Evolutionary conservation across 2,113 vertebrate genomes (phyloP).

Genomic region (Corythornis vintsioides): DNA sequence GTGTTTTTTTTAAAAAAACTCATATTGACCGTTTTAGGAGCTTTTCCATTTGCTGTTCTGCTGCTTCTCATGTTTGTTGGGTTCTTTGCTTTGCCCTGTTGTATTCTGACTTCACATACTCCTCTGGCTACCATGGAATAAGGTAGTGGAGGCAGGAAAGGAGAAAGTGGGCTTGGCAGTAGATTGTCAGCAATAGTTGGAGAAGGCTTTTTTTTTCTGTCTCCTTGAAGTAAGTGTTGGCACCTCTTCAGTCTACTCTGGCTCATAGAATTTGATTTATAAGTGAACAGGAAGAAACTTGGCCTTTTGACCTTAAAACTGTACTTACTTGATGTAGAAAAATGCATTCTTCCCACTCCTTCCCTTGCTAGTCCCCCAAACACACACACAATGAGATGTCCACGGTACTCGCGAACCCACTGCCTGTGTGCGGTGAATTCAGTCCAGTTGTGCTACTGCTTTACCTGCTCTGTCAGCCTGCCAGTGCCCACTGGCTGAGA

Average conservation of each 20-base stretch:
- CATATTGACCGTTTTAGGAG: not conserved
- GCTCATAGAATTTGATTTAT: not conserved
- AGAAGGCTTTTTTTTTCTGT: not conserved
- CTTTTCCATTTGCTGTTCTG: conserved; percentile 3
- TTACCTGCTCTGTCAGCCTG: conserved; percentile 26
- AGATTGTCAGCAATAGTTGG: not conserved
- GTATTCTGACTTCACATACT: not conserved
- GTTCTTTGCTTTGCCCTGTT: not conserved
- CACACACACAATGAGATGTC: not conserved
- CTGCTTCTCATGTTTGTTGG: not conserved
- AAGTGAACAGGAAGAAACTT: not conserved
- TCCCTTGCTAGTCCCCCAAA: conserved; percentile 1
- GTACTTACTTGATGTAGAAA: not conserved
- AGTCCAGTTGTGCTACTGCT: conserved; percentile 24
- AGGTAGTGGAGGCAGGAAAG: not conserved
- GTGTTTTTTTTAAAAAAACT: not conserved
- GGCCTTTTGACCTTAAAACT: conserved; percentile 22
- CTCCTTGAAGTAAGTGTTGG: not conserved
- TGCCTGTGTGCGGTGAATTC: not conserved
- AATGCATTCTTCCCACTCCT: not conserved
- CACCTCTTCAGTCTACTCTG: conserved; percentile 13
- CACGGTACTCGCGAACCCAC: fast-evolving
- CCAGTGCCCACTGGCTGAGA: not conserved
- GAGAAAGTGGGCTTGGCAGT: not conserved
- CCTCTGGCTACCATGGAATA: not conserved